Evolutionary conservation across 2,113 vertebrate species (phyloP), one percentile per base, ranked within the genome.

Genomic region (Toxotes jaculatrix): DNA sequence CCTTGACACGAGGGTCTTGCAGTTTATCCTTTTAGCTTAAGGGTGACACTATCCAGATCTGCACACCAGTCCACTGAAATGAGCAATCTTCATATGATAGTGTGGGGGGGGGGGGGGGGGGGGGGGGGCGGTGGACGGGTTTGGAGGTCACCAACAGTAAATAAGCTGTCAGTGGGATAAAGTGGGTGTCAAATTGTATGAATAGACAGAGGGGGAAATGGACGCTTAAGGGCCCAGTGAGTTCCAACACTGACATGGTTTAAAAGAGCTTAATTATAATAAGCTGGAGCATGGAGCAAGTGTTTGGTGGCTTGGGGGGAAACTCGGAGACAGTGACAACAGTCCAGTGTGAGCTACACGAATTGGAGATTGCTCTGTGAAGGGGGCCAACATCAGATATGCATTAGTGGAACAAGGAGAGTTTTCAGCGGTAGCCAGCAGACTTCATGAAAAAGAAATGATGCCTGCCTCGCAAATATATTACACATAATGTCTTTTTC

Each of bases 261-360:
- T 93, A 89, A 92, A 93, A 91, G 87, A 86, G 83, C 91, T 93
- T 94, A 94, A 94, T 95, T 94, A 92, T 90, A 88, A 90, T 92
- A 89, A 91, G 84, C 78, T 73, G 63, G 79, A 90, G 77, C 81
- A 82, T 82, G 79, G 80, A 91, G 86, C 74, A 74, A 91, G 83
- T 83, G 86, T 89, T 88, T 85, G 78, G 82, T 80, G 86, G 86
- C 90, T 21, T 59, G 42, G 90, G 89, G 32, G 75, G 43, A 64
- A 68, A 74, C 78, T 74, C 17, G 1, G 73, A 85, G 85, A 91
- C 57, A 78, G 77, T 77, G 78, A 90, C 87, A 89, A 87, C 86
- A 73, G 88, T 89, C 86, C 87, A 66, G 86, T 12, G 10, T 7
- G 1, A 85, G 83, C 66, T 78, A 69, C 88, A 88, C 32, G 56